phyloP scores from a whole-genome alignment of 2,113 vertebrate species.

The Saccopteryx leptura region DNA sequence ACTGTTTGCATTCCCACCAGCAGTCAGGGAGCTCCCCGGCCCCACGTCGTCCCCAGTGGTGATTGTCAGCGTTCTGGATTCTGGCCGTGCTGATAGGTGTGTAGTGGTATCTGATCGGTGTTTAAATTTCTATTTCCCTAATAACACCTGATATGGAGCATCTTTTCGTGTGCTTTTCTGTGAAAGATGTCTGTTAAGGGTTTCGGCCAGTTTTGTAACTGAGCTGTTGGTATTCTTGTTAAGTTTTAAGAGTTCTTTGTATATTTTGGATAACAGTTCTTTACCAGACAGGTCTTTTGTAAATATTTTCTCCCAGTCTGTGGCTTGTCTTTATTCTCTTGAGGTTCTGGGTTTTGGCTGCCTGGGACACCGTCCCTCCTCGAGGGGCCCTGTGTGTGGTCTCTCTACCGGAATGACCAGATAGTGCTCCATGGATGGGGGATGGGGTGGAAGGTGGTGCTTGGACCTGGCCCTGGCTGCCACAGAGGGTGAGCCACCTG shows the following conservation, averaged over 20 bases:
- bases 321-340: neutral
- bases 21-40: neutral
- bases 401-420: neutral
- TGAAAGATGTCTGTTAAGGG: neutral
- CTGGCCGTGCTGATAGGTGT: no score
- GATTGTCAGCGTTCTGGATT: neutral
- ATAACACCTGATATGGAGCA: neutral
- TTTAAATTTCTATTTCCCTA: neutral
- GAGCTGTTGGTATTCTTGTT: neutral
- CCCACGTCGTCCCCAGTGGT: neutral
- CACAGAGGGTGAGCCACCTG: neutral
- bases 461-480: neutral
- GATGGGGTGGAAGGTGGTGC: neutral
- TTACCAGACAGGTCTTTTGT: neutral
- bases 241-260: neutral
- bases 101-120: neutral
- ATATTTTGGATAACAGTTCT: neutral
- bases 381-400: neutral
- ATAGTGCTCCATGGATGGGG: neutral
- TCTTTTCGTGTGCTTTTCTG: neutral
- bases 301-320: neutral
- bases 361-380: neutral
- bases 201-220: neutral
- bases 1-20: neutral
- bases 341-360: constrained; percentile 65